phyloP scores from a whole-genome alignment of 2,113 vertebrate species.

The Solenodon paradoxus region DNA sequence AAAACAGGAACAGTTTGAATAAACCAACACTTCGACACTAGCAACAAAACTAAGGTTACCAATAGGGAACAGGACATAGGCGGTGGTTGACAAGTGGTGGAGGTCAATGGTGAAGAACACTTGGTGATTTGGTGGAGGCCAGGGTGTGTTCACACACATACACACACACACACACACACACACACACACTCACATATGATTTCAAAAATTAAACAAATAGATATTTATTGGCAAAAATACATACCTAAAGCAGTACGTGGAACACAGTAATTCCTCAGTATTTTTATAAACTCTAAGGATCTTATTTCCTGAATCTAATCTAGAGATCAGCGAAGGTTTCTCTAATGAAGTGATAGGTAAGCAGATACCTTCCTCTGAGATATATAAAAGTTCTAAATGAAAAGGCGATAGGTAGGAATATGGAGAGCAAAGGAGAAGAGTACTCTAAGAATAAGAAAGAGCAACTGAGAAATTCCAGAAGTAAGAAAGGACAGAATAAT shows the following conservation, averaged over 20 bases:
- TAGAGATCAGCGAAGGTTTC: background rate
- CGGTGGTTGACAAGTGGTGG: no score
- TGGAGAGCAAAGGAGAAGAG: background rate
- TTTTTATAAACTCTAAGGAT: background rate
- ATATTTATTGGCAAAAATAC: background rate
- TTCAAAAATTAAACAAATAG: no score
- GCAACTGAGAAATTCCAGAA: background rate
- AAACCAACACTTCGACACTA: no score
- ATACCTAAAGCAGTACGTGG: background rate
- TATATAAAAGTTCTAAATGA: background rate
- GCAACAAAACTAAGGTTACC: no score
- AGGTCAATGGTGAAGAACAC: no score
- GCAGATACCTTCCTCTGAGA: background rate
- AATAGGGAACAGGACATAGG: no score
- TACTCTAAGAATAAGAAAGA: background rate
- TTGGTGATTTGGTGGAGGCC: no score
- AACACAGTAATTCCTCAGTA: background rate
- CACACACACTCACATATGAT: no score
- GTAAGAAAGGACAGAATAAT: background rate
- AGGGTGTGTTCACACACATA: no score
- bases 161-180: no score
- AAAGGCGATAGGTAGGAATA: background rate
- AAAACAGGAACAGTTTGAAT: no score
- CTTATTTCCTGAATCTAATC: background rate
- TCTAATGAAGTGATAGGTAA: background rate